phyloP scores from a whole-genome alignment of 2,888 invertebrate genomes.

The Cryptus armator region DNA sequence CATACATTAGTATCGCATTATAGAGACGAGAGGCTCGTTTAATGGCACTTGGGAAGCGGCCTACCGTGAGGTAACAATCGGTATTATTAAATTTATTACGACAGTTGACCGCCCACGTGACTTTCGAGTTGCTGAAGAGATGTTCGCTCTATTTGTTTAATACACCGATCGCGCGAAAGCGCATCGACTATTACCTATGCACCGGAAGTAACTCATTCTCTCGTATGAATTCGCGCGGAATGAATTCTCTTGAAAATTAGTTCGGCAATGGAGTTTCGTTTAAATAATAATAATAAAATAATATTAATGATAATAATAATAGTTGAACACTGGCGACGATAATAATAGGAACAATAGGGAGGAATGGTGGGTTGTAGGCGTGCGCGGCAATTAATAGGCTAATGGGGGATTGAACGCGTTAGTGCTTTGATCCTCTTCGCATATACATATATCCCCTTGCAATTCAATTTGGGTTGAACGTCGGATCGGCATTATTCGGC shows the following conservation, averaged over 20 bases:
- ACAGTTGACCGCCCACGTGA: background rate
- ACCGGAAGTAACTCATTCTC: background rate
- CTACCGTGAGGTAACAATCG: background rate
- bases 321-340: background rate
- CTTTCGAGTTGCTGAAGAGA: background rate
- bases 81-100: slow-evolving; percentile 25
- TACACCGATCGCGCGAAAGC: background rate
- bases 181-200: slow-evolving; percentile 13
- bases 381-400: slow-evolving; percentile 62
- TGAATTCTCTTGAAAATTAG: slow-evolving; percentile 21
- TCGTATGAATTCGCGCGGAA: background rate
- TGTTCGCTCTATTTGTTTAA: slow-evolving; percentile 3
- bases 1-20: background rate
- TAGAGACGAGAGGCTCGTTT: background rate
- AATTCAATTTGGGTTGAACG: slow-evolving; percentile 66
- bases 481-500: slow-evolving; percentile 41
- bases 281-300: slow-evolving; percentile 30
- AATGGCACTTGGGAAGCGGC: background rate
- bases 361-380: slow-evolving; percentile 15
- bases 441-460: slow-evolving; percentile 37
- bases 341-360: slow-evolving; percentile 36
- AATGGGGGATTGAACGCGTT: slow-evolving; percentile 60
- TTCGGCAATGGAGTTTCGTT: background rate
- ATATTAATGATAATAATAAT: slow-evolving; percentile 20
- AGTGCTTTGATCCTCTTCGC: slow-evolving; percentile 62